phyloP scores from a whole-genome alignment of 2,113 vertebrate genomes.

The Melozone crissalis region DNA sequence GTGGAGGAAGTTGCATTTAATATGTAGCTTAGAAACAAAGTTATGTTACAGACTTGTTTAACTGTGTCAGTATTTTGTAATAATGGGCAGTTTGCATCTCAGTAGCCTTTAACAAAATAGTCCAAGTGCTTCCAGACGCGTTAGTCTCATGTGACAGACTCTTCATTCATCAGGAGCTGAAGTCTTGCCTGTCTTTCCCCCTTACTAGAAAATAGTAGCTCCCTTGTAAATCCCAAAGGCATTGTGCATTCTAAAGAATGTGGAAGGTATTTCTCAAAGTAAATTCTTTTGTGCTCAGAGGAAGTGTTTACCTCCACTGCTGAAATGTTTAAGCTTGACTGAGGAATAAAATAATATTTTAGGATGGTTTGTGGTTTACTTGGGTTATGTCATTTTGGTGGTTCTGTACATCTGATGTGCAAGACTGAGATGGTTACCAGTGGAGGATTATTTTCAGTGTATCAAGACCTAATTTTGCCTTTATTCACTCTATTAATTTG shows the following conservation, averaged over 20 bases:
- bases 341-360: background rate
- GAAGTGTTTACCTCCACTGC: background rate
- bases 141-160: background rate
- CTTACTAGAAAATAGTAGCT: background rate
- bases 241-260: background rate
- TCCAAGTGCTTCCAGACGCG: background rate
- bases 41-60: background rate
- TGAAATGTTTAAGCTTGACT: background rate
- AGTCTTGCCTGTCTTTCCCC: background rate
- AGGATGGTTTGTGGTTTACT: background rate
- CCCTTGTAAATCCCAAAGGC: background rate
- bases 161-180: background rate
- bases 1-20: background rate
- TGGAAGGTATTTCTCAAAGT: constrained; percentile 16
- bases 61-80: background rate
- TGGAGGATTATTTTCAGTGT: background rate
- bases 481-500: background rate
- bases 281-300: background rate
- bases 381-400: background rate
- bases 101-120: background rate
- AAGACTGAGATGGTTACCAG: background rate
- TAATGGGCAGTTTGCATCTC: background rate
- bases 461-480: background rate
- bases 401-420: background rate
- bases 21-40: background rate